Conservation (phyloP, 1,140 invertebrate genomes). For the Drosophila saltans region DNA sequence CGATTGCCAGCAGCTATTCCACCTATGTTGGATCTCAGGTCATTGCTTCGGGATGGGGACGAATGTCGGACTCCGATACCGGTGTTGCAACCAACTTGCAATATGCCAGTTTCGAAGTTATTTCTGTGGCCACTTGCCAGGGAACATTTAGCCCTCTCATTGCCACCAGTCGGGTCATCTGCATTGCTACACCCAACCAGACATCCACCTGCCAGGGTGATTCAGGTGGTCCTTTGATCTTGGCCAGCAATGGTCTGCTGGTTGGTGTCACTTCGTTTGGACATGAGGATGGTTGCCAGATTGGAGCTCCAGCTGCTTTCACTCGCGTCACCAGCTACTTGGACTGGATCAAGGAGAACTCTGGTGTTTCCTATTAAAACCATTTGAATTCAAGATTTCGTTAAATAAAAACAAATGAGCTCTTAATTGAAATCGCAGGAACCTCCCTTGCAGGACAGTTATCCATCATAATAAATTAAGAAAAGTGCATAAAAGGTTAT, state of each 20-base stretch:
- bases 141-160: slow-evolving; percentile 11
- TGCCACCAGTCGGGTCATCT: slow-evolving; percentile 29
- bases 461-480: slow-evolving; percentile 39
- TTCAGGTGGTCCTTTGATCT: slow-evolving; percentile 47
- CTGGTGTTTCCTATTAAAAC: slow-evolving; percentile 3
- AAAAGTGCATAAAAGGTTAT: slow-evolving; percentile 63
- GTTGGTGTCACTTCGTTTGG: slow-evolving; percentile 83
- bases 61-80: slow-evolving; percentile 30
- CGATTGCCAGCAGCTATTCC: slow-evolving; percentile 35
- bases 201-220: slow-evolving; percentile 45
- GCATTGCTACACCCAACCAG: slow-evolving; percentile 36
- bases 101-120: slow-evolving; percentile 29
- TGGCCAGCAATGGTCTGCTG: slow-evolving; percentile 26
- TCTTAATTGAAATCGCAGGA: no score
- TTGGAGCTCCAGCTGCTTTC: slow-evolving; percentile 81
- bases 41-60: slow-evolving; percentile 46
- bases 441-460: background rate
- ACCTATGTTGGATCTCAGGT: slow-evolving; percentile 33
- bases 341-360: no score
- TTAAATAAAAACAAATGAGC: no score
- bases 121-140: slow-evolving; percentile 25
- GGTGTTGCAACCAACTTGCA: slow-evolving; percentile 26
- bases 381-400: no score
- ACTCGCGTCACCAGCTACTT: slow-evolving; percentile 77
- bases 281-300: slow-evolving; percentile 71